Conservation (phyloP, 2,888 invertebrate genomes). For the Brenthis ino region DNA sequence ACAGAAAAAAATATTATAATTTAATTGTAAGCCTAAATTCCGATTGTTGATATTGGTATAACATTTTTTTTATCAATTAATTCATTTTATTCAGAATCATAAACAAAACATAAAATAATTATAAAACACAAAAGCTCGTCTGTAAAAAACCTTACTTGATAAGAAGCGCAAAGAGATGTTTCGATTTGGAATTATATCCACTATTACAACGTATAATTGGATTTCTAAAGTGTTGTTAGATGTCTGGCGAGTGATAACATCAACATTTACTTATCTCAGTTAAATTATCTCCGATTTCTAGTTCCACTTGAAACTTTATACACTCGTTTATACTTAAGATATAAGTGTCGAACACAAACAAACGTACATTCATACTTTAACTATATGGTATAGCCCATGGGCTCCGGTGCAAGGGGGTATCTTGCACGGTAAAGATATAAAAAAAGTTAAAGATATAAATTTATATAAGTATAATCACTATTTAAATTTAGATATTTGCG, state of each 20-base stretch:
- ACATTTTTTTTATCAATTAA: no score
- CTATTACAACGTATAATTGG: constrained; percentile 58
- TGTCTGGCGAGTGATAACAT: constrained; percentile 36
- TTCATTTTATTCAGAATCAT: no score
- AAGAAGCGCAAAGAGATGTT: constrained; percentile 47
- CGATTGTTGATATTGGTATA: no score
- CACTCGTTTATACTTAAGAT: constrained; percentile 11
- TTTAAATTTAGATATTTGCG: no score
- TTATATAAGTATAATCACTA: no score
- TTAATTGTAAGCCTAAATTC: no score
- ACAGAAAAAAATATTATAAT: no score
- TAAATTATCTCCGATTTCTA: constrained; percentile 28
- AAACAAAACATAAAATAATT: neutral
- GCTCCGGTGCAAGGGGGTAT: no score
- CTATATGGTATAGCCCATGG: no score
- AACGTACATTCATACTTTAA: neutral
- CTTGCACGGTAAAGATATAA: no score
- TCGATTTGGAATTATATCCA: constrained; percentile 55
- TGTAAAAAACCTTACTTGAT: constrained; percentile 37
- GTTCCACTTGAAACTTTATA: constrained; percentile 5
- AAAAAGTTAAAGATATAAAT: no score
- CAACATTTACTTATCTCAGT: constrained; percentile 36
- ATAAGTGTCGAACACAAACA: neutral
- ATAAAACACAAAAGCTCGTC: neutral
- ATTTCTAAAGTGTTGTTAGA: constrained; percentile 40